phyloP scores from a whole-genome alignment of 2,888 invertebrate species.

The Eristalis arbustorum region DNA sequence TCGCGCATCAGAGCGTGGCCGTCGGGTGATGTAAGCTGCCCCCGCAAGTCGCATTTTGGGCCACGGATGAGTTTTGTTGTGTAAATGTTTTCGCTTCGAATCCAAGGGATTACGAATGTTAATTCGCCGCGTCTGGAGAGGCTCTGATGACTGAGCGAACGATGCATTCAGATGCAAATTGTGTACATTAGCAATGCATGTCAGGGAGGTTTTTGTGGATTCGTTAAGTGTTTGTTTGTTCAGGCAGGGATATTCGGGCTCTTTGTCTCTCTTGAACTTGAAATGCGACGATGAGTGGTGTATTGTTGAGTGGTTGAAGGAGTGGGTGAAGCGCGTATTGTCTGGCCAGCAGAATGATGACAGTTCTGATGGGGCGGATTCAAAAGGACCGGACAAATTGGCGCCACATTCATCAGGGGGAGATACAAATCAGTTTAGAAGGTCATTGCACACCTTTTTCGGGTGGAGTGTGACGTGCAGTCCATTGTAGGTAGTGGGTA shows the following conservation, averaged over 20 bases:
- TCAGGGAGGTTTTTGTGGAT: neutral
- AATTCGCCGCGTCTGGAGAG: slow-evolving; percentile 17
- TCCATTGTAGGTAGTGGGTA: neutral
- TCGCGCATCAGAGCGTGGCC: slow-evolving; percentile 16
- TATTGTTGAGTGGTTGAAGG: neutral
- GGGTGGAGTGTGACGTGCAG: neutral
- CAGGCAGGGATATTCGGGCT: neutral
- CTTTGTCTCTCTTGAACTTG: slow-evolving; percentile 16
- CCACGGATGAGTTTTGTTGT: slow-evolving; percentile 7
- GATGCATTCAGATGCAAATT: neutral
- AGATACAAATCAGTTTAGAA: neutral
- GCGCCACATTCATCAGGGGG: neutral
- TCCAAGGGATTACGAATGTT: slow-evolving; percentile 24
- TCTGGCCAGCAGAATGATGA: neutral
- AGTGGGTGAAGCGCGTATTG: neutral
- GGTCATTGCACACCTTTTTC: neutral
- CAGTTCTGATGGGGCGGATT: neutral
- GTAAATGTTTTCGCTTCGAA: slow-evolving; percentile 31
- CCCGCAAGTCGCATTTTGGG: neutral
- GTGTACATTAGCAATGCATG: slow-evolving; percentile 14
- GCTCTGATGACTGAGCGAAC: slow-evolving; percentile 1
- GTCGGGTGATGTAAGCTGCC: slow-evolving; percentile 23
- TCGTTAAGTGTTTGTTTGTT: slow-evolving; percentile 3
- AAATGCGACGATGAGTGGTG: neutral
- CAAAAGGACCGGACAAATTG: neutral